Evolutionary conservation across 1,140 invertebrate species (phyloP).

Genomic region (Cyclina sinensis): DNA sequence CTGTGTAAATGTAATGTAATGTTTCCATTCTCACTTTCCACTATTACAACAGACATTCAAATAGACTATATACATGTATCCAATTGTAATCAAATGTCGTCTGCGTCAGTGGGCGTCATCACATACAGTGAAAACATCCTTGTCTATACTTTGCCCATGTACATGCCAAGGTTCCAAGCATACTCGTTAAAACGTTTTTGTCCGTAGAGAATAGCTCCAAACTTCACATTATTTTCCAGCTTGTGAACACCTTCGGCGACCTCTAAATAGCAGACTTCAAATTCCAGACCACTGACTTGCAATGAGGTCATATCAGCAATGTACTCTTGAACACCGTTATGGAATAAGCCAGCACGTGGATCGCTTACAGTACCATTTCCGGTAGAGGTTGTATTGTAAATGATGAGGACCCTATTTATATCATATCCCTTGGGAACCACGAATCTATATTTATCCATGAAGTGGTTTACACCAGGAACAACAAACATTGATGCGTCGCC

Average conservation of each 20-base stretch:
- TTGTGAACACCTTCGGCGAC: not conserved
- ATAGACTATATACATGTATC: no score
- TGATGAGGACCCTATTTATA: not conserved
- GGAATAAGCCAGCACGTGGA: not conserved
- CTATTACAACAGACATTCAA: no score
- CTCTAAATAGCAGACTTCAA: not conserved
- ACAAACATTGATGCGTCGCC: constrained; percentile 34
- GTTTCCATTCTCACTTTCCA: no score
- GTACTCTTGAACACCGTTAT: not conserved
- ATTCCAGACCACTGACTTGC: not conserved
- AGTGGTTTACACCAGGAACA: not conserved
- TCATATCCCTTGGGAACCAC: not conserved
- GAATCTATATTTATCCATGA: not conserved
- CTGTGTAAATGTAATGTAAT: no score
- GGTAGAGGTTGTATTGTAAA: not conserved
- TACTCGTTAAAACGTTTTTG: not conserved
- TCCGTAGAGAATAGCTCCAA: constrained; percentile 24
- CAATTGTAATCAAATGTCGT: no score
- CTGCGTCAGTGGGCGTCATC: no score
- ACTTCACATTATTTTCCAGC: not conserved
- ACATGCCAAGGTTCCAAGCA: constrained; percentile 4
- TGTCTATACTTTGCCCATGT: not conserved
- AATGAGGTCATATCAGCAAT: not conserved
- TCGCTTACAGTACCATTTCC: not conserved
- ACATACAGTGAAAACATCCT: no score